Conservation (phyloP, 2,113 vertebrate species). For the Cyanocitta stelleri region DNA sequence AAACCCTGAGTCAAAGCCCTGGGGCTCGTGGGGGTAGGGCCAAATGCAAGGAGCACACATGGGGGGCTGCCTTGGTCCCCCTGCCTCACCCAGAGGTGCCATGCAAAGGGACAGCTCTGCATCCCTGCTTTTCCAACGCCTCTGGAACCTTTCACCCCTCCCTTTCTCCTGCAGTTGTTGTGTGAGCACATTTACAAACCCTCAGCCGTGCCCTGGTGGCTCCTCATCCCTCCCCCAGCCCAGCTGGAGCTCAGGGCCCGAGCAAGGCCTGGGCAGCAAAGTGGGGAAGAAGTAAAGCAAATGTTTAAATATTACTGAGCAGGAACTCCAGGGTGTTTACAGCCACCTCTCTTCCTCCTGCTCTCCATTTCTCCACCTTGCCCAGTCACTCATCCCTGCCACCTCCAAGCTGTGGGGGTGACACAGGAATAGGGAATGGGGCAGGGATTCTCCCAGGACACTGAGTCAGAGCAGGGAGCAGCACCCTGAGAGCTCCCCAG, state of each 20-base stretch:
- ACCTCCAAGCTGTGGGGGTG: background rate
- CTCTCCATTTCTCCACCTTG: background rate
- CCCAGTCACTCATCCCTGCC: background rate
- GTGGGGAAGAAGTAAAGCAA: conserved; percentile 1
- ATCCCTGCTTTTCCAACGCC: background rate
- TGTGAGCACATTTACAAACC: background rate
- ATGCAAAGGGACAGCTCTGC: background rate
- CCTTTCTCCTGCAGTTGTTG: background rate
- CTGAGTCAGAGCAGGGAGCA: background rate
- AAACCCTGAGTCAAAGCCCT: background rate
- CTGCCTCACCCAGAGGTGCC: background rate
- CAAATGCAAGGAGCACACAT: accelerated
- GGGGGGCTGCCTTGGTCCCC: background rate
- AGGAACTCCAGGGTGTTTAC: background rate
- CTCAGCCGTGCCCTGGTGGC: background rate
- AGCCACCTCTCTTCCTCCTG: background rate
- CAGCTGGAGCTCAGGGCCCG: background rate
- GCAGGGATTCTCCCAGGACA: background rate
- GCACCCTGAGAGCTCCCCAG: background rate
- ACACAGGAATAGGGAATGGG: background rate
- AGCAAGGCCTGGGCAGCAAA: background rate
- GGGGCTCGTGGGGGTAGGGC: background rate
- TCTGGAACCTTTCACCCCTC: background rate
- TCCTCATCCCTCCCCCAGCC: background rate
- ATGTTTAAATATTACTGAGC: background rate